A percentile compares a stretch with the other conserved stretches of the same genome.
Evolutionary conservation across 2,888 invertebrate genomes (phyloP).

Genomic region (Gnatocerus cornutus): DNA sequence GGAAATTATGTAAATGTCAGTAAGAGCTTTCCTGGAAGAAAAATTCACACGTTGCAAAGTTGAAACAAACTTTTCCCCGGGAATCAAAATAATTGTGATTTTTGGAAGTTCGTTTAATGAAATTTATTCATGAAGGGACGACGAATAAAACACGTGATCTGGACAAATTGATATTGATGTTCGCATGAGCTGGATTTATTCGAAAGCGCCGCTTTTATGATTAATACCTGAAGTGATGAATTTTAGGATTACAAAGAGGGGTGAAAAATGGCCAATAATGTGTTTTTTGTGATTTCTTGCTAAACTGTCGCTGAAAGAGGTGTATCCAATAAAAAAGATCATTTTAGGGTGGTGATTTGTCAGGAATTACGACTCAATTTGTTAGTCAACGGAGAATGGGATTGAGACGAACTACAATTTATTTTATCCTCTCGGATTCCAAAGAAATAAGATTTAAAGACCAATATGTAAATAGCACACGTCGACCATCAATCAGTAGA

Average conservation of each 20-base stretch:
- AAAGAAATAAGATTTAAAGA: too few species aligned
- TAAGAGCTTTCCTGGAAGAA: slow-evolving; percentile 23
- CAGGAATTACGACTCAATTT: too few species aligned
- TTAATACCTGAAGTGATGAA: slow-evolving; percentile 3
- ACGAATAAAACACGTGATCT: neutral
- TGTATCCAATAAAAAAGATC: too few species aligned
- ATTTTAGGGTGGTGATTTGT: too few species aligned
- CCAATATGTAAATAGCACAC: too few species aligned
- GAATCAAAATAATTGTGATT: neutral
- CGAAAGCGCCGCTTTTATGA: slow-evolving; percentile 2
- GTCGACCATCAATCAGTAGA: too few species aligned
- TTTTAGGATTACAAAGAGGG: neutral
- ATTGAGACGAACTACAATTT: too few species aligned
- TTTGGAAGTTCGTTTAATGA: slow-evolving; percentile 3
- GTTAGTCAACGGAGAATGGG: too few species aligned
- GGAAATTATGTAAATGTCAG: slow-evolving; percentile 43
- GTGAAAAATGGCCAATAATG: neutral
- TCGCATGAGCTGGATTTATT: neutral
- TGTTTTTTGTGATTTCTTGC: slow-evolving; percentile 1
- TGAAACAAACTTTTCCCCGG: slow-evolving; percentile 17
- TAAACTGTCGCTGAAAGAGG: neutral
- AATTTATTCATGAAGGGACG: slow-evolving; percentile 7
- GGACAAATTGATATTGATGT: slow-evolving; percentile 11
- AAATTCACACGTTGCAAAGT: slow-evolving; percentile 27
- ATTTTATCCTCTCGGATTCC: too few species aligned